These are phyloP conservation scores for Coturnix japonica DNA, from an alignment of 2,113 vertebrate species.

Conservation along the genomic window DNA sequence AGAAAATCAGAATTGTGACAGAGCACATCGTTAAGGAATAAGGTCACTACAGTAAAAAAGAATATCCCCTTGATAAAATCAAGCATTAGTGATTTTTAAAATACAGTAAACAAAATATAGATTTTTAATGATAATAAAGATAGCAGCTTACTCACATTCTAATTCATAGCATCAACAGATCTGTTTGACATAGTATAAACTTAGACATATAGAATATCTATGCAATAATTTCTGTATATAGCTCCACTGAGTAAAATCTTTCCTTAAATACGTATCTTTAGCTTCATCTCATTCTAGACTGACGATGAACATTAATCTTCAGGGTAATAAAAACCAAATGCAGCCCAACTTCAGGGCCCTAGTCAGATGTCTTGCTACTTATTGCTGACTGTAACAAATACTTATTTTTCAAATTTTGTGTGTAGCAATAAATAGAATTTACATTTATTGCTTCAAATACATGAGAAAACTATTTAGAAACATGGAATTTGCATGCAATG, in stretches of 20 bases:
- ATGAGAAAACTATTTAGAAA: background rate
- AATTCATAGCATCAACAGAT: background rate
- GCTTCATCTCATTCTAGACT: background rate
- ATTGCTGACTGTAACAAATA: background rate
- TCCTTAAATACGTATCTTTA: background rate
- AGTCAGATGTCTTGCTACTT: constrained; percentile 7
- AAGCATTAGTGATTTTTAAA: background rate
- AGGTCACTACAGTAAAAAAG: background rate
- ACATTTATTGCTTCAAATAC: background rate
- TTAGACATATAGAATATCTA: background rate
- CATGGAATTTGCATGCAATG: background rate
- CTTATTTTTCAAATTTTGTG: background rate
- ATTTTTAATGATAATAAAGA: background rate
- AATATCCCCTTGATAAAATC: background rate
- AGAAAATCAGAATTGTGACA: background rate
- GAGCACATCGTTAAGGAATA: background rate
- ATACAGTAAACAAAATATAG: background rate
- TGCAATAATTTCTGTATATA: background rate
- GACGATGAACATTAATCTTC: background rate
- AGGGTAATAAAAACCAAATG: background rate
- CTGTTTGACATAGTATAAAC: background rate
- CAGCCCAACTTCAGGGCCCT: background rate
- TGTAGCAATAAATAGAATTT: background rate
- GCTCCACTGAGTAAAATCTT: background rate
- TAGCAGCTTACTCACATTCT: background rate